Evolutionary conservation across 2,113 vertebrate species (phyloP), one percentile per base, ranked within the genome.

Genomic region (Atractosteus spatula): DNA sequence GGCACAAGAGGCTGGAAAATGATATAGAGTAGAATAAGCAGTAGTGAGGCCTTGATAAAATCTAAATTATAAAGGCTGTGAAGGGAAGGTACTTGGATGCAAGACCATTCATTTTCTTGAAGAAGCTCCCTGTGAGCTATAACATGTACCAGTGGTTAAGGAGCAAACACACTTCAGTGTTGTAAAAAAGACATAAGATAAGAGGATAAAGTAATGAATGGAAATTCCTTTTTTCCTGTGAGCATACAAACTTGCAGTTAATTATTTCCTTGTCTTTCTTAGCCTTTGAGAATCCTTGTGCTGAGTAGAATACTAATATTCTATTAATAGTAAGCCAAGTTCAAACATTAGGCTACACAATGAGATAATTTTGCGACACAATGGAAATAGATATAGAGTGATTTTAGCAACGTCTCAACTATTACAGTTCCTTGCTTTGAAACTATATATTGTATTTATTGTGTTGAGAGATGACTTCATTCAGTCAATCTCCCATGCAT

Each of bases 41-140:
- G 11, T 41, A 41, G 42, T 16, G 63, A 67, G 71, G 11, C 71
- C 71, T 67, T 56, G 71, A 67, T 73, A 57, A 66, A 44, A 66
- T 73, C 71, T 73, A 59, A 66, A 73, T 73, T 73, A 73, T 45
- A 61, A 67, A 73, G 42, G 64, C 64, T 11, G 63, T 56, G 55
- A n/a, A 55, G 0, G 47, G 43, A n/a, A 11, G 51, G 14, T 29
- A 41, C 14, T 54, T 10, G 2, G 42, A 55, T 41, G 10, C n/a
- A 1, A 4, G 45, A 16, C 11, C 42, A 41, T 66, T 66, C 64
- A 66, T 66, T 73, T 66, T 64, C 62, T 64, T 41, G 63, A 44
- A 29, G 62, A 13, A 43, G 12, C 63, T 41, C 16, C 51, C 51
- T 57, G 62, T 68, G 17, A 13, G 51, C 47, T 59, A 73, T 64